These are phyloP conservation scores for Chironomus striatipennis DNA, from an alignment of 1,140 invertebrate species.

Conservation along the genomic window DNA sequence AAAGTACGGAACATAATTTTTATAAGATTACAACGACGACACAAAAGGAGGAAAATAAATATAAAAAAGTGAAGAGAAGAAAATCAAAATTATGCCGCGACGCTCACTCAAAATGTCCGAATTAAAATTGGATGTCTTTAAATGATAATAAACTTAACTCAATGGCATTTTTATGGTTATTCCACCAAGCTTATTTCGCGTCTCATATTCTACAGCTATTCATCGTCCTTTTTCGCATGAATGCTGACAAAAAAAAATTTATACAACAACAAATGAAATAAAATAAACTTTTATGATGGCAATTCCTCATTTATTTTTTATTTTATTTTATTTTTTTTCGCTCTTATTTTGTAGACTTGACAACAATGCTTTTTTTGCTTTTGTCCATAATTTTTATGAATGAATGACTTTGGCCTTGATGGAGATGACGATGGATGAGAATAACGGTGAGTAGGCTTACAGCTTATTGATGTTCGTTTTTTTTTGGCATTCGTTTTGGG, in stretches of 20 bases:
- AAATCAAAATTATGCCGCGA: neutral
- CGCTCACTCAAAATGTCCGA: neutral
- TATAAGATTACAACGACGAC: no score
- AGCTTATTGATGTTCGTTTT: no score
- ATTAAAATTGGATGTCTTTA: conserved; percentile 14
- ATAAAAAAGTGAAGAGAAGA: no score
- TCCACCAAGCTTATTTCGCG: conserved; percentile 11
- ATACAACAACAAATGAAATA: neutral
- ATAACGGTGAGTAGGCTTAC: no score
- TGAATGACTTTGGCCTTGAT: conserved; percentile 1
- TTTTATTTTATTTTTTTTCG: no score
- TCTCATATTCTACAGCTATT: neutral
- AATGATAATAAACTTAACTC: conserved; percentile 1
- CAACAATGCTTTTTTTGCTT: neutral
- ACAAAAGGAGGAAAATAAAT: no score
- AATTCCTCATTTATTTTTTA: conserved; percentile 15
- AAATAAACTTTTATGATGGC: conserved; percentile 6
- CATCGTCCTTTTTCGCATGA: neutral
- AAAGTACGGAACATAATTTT: no score
- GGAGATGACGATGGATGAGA: no score
- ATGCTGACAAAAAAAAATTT: no score
- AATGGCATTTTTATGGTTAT: conserved; percentile 14
- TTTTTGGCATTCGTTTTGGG: no score
- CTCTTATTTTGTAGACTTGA: neutral
- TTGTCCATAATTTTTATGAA: conserved; percentile 14